Evolutionary conservation across 1,140 invertebrate species (phyloP).

Genomic region (Drosophila orena): DNA sequence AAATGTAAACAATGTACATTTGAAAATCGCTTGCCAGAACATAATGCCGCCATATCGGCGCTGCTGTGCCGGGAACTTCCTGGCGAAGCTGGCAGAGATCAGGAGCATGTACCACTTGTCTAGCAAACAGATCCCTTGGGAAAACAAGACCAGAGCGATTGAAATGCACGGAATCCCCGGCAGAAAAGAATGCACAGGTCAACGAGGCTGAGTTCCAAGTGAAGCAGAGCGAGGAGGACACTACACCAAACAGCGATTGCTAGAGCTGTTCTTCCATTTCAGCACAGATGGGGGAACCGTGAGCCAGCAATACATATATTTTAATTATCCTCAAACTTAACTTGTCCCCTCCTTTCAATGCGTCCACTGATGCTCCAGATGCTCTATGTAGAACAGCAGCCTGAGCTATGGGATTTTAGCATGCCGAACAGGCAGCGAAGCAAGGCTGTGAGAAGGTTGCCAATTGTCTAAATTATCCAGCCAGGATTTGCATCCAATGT

Average conservation of each 20-base stretch:
- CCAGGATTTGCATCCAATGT: too few relatives aligned
- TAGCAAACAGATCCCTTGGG: neutral
- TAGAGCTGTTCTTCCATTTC: neutral
- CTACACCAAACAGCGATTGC: too few relatives aligned
- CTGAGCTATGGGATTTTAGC: too few relatives aligned
- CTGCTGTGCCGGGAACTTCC: constrained; percentile 2
- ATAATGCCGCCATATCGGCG: constrained; percentile 35
- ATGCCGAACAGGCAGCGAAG: too few relatives aligned
- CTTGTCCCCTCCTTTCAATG: neutral
- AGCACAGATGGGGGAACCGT: neutral
- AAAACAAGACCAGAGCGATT: neutral
- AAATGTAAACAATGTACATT: neutral
- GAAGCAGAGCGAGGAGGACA: neutral
- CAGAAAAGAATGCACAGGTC: neutral
- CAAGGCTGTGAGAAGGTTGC: too few relatives aligned
- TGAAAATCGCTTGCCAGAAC: neutral
- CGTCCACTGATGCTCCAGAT: neutral
- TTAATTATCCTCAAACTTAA: too few relatives aligned
- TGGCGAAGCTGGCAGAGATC: neutral
- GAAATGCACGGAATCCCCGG: neutral
- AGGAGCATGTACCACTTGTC: neutral
- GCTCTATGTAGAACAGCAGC: too few relatives aligned
- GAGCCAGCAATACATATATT: neutral
- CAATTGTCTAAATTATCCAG: too few relatives aligned
- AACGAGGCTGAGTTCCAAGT: neutral